A percentile compares a stretch with the other conserved stretches of the same genome.
Evolutionary conservation across 2,888 invertebrate genomes (phyloP).

Genomic region (Drosophila anomalata): DNA sequence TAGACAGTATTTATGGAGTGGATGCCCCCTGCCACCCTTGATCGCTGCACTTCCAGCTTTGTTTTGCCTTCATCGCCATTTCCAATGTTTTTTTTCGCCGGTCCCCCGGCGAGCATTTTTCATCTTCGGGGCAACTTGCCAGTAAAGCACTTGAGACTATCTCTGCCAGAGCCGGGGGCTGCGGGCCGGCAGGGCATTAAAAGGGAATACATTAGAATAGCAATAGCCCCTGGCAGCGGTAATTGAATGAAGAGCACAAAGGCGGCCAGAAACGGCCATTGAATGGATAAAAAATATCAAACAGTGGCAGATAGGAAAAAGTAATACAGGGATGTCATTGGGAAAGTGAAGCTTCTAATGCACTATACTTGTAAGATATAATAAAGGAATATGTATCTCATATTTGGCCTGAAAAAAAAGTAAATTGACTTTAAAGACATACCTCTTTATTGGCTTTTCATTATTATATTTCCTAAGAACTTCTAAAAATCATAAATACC

Average conservation of each 20-base stretch:
- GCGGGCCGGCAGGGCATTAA: background rate
- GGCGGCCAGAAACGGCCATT: slow-evolving; percentile 58
- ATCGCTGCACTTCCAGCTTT: slow-evolving; percentile 31
- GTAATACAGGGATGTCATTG: background rate
- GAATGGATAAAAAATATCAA: slow-evolving; percentile 26
- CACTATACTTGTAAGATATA: background rate
- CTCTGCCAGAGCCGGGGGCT: slow-evolving; percentile 24
- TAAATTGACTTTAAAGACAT: no score
- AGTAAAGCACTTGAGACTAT: slow-evolving; percentile 71
- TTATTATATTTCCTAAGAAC: no score
- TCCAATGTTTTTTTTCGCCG: background rate
- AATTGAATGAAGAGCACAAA: slow-evolving; percentile 70
- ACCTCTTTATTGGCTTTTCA: no score
- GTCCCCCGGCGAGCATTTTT: slow-evolving; percentile 16
- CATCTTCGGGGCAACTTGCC: slow-evolving; percentile 66
- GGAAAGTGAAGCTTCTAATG: background rate
- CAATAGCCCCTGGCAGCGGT: slow-evolving; percentile 67
- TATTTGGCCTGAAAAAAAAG: no score
- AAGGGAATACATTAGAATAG: slow-evolving; percentile 52
- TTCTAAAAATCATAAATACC: no score
- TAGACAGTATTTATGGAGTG: slow-evolving; percentile 29
- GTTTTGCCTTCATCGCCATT: slow-evolving; percentile 15
- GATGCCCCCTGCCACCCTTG: background rate
- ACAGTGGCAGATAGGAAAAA: background rate
- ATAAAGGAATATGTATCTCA: no score